These are phyloP conservation scores for Apodemus agrarius DNA, from an alignment of 2,797 vertebrate genomes.

Conservation along the genomic window DNA sequence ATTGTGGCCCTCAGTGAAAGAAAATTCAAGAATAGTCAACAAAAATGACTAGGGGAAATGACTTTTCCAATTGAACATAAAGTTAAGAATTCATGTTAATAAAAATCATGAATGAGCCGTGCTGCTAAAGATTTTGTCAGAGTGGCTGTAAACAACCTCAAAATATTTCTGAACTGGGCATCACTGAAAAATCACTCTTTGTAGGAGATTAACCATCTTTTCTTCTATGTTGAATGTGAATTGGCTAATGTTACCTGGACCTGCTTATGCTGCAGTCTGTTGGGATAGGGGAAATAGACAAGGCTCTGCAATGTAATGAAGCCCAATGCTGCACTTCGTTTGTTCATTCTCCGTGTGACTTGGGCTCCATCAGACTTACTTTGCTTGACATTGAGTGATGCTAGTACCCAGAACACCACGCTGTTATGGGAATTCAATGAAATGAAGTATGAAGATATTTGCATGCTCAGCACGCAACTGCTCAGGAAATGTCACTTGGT, in stretches of 20 bases:
- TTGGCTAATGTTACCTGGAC: neutral
- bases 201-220: neutral
- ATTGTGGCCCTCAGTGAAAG: neutral
- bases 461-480: neutral
- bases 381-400: slow-evolving; percentile 16
- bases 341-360: neutral
- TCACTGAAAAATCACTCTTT: neutral
- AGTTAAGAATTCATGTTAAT: neutral
- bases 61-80: neutral
- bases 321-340: neutral
- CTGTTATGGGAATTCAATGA: slow-evolving; percentile 19
- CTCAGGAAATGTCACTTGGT: neutral
- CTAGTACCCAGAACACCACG: neutral
- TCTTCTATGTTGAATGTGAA: slow-evolving; percentile 26
- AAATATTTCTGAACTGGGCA: neutral
- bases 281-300: neutral
- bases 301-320: neutral
- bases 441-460: neutral
- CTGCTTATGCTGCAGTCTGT: neutral
- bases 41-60: neutral
- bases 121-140: neutral
- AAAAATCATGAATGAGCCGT: neutral
- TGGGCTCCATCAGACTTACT: neutral
- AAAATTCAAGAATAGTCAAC: neutral
- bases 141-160: neutral